These are phyloP conservation scores for Glaucomys volans DNA, from an alignment of 2,113 vertebrate species.

Conservation along the genomic window DNA sequence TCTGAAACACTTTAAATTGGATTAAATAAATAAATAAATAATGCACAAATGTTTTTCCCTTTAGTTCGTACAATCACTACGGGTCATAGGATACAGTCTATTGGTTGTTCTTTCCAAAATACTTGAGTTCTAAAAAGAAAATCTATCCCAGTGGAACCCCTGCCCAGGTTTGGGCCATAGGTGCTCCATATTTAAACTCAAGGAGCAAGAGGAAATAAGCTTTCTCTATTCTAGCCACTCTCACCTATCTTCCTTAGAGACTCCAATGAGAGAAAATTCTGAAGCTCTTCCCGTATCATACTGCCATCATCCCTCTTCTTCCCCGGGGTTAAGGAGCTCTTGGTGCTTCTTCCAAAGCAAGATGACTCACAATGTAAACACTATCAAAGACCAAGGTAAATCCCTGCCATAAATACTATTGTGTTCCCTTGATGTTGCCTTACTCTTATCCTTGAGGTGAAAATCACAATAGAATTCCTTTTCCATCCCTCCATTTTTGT, in stretches of 20 bases:
- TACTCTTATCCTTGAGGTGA: not conserved
- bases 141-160: not conserved
- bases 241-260: not conserved
- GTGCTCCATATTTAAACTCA: not conserved
- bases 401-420: not conserved
- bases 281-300: not conserved
- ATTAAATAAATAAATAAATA: not conserved
- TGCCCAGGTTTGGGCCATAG: not conserved
- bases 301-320: not conserved
- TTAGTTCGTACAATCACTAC: not conserved
- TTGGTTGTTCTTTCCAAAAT: not conserved
- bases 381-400: not conserved
- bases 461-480: not conserved
- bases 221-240: not conserved
- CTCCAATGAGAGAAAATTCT: not conserved
- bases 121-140: not conserved
- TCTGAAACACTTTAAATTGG: not conserved
- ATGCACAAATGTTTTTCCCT: not conserved
- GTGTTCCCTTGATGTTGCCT: not conserved
- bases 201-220: slow-evolving; percentile 18
- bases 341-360: slow-evolving; percentile 44
- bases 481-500: not conserved
- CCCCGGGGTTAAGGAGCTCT: slow-evolving; percentile 9
- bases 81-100: not conserved
- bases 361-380: not conserved